Conservation (phyloP, 2,797 vertebrate genomes). For the Ciconia nigra region DNA sequence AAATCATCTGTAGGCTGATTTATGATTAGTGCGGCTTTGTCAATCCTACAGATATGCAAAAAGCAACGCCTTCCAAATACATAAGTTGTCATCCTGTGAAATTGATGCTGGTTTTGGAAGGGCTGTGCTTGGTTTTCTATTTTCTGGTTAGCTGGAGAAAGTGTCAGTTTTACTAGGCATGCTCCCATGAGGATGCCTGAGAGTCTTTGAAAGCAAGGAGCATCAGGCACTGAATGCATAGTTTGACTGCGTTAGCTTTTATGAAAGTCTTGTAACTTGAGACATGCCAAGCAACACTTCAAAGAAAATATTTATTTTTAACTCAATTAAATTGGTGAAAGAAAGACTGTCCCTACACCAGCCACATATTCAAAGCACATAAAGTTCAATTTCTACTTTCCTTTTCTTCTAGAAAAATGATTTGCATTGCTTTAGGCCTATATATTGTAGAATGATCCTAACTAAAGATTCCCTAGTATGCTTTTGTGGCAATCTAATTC, state of each 20-base stretch:
- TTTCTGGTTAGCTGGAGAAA: conserved; percentile 36
- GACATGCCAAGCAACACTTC: background rate
- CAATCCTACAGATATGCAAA: background rate
- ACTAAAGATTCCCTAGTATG: background rate
- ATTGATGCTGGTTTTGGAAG: background rate
- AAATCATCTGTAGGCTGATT: background rate
- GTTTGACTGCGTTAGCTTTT: background rate
- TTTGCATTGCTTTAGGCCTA: background rate
- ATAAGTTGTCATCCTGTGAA: background rate
- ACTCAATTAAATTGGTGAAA: background rate
- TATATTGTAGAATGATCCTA: background rate
- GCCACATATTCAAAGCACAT: background rate
- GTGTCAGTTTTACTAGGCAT: background rate
- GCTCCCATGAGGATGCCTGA: background rate
- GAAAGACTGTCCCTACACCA: background rate
- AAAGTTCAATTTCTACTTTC: background rate
- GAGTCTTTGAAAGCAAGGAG: background rate
- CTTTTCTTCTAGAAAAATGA: background rate
- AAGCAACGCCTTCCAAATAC: background rate
- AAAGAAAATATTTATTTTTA: conserved; percentile 12
- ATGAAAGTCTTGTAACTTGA: background rate
- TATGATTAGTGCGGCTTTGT: conserved; percentile 4
- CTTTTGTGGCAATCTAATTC: background rate
- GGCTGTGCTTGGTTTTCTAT: background rate
- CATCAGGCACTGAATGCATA: background rate